Conservation (phyloP, 2,797 vertebrate species). For the Falco cherrug region DNA sequence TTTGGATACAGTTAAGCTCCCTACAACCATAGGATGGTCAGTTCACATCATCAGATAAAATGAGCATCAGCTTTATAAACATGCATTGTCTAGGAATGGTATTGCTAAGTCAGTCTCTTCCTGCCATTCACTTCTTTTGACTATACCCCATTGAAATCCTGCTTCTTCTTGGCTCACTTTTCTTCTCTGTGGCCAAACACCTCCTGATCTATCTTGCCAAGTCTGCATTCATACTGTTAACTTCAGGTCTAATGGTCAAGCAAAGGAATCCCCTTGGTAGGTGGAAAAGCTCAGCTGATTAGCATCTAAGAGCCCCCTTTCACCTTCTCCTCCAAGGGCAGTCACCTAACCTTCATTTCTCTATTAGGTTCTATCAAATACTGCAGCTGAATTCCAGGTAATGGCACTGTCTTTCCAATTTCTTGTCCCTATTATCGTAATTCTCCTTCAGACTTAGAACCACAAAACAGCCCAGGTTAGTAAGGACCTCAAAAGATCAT, state of each 20-base stretch:
- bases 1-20: not conserved
- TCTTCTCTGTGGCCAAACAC: not conserved
- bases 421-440: not conserved
- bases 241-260: not conserved
- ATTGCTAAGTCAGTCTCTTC: not conserved
- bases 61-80: not conserved
- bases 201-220: not conserved
- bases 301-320: not conserved
- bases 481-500: not conserved
- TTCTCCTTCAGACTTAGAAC: not conserved
- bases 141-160: not conserved
- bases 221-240: not conserved
- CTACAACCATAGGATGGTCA: not conserved
- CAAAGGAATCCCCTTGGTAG: not conserved
- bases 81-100: not conserved
- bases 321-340: not conserved
- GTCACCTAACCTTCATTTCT: not conserved
- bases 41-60: not conserved
- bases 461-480: not conserved
- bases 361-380: not conserved
- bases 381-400: not conserved
- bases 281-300: not conserved
- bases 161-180: not conserved
- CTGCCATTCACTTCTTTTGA: not conserved
- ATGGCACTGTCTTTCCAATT: not conserved